Evolutionary conservation across 2,797 vertebrate species (phyloP), one percentile per base, ranked within the genome.

Genomic region (Dipus sagitta): DNA sequence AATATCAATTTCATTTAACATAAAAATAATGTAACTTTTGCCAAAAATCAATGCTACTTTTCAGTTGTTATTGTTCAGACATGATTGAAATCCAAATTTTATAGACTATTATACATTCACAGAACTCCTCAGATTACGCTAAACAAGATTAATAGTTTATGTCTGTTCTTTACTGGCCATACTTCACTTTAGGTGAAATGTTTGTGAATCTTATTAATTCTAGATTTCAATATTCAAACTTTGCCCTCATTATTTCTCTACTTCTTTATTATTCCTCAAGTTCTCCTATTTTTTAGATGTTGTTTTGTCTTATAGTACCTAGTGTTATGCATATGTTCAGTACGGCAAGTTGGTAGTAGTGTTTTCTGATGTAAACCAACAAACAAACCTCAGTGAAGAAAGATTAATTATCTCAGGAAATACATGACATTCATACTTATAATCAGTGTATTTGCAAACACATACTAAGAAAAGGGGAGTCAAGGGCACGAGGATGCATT

Each of bases 371-470:
- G 42, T 86, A 88, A 76, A 65, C 15, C 11, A 84, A 60, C 65
- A 83, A 84, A 60, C 65, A 83, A 93, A 28, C 5, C 14, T 68
- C 18, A 77, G 20, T 83, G 70, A 86, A 80, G 20, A 96, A 38
- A 18, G 82, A 65, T 90, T 80, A 90, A 86, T 1, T 92, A 24
- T 4, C 92, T 86, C 6, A 67, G 30, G 38, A 84, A 81, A 80
- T 74, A 32, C 0, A 77, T 80, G 68, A 81, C 11, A 1, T 95
- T 92, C 30, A 86, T 38, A 38, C 34, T 86, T 92, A 74, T 65
- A 86, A 93, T 52, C 9, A 32, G 2, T 60, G 6, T 60, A 47
- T 8, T 68, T 47, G 84, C 28, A 21, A 23, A 58, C 20, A 38
- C 20, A 15, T 13, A 54, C 12, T 15, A 17, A 58, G 54, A 58